Conservation (phyloP, 2,888 invertebrate species). For the Hypselothyrea guttata region DNA sequence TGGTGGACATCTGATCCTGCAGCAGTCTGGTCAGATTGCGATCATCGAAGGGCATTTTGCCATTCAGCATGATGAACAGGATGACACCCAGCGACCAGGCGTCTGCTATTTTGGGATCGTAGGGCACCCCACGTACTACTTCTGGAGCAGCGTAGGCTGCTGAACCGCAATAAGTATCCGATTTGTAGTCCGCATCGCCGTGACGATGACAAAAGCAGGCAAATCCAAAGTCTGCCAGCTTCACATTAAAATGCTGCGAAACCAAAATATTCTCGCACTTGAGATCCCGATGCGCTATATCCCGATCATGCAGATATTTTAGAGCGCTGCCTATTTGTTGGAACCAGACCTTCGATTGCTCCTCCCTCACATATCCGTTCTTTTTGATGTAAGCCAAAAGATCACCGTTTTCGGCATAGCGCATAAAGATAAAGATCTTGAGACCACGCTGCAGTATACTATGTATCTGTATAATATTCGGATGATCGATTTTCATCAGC, state of each 20-base stretch:
- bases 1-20: constrained; percentile 91
- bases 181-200: constrained; percentile 87
- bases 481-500: constrained; percentile 93
- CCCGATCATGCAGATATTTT: constrained; percentile 91
- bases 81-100: constrained; percentile 97
- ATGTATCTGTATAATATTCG: constrained; percentile 94
- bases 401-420: constrained; percentile 95
- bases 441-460: constrained; percentile 92
- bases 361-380: constrained; percentile 89
- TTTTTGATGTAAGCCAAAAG: constrained; percentile 91
- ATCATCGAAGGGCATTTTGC: constrained; percentile 97
- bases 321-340: constrained; percentile 89
- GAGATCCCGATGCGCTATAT: constrained; percentile 94
- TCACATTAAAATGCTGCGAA: constrained; percentile 92
- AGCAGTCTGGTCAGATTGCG: constrained; percentile 91
- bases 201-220: constrained; percentile 92
- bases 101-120: constrained; percentile 94
- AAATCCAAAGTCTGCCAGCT: constrained; percentile 97
- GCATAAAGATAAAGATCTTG: constrained; percentile 94
- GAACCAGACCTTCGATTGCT: constrained; percentile 92
- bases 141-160: constrained; percentile 98
- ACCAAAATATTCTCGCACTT: constrained; percentile 96
- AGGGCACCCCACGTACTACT: constrained; percentile 93
- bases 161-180: constrained; percentile 96
- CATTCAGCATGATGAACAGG: constrained; percentile 96